Evolutionary conservation across 2,113 vertebrate genomes (phyloP).

Genomic region (Microtus montanus): DNA sequence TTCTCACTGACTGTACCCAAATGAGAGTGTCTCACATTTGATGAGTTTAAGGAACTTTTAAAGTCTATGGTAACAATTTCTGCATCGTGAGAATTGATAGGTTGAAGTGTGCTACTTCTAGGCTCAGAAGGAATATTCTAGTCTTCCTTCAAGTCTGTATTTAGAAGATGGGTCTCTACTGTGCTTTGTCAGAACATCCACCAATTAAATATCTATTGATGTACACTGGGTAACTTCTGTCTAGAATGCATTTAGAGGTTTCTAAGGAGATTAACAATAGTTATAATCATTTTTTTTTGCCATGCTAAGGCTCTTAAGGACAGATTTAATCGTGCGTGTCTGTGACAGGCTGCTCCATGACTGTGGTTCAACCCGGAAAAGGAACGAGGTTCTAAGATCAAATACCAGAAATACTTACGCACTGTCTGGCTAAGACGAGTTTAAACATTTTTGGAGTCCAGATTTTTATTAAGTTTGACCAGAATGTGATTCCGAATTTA

Average conservation of each 20-base stretch:
- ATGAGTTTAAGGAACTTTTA: constrained; percentile 7
- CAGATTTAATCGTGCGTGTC: constrained; percentile 66
- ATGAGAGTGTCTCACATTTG: neutral
- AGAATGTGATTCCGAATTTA: constrained; percentile 25
- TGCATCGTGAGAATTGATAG: neutral
- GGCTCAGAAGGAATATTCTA: constrained; percentile 1
- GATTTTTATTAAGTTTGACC: constrained; percentile 43
- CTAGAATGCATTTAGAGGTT: constrained; percentile 74
- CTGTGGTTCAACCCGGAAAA: neutral
- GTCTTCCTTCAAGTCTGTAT: neutral
- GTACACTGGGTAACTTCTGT: constrained; percentile 57
- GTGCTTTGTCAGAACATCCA: constrained; percentile 61
- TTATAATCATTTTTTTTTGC: constrained; percentile 69
- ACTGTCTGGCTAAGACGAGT: neutral
- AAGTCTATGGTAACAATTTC: constrained; percentile 20
- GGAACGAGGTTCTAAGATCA: constrained; percentile 46
- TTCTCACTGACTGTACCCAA: constrained; percentile 48
- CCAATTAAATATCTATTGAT: constrained; percentile 76
- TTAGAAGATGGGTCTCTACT: constrained; percentile 59
- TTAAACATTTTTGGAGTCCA: constrained; percentile 19
- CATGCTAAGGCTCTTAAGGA: constrained; percentile 47
- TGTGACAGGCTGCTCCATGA: constrained; percentile 22
- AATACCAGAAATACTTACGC: constrained; percentile 16
- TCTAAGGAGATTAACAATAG: constrained; percentile 71
- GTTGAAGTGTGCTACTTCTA: constrained; percentile 16